phyloP scores from a whole-genome alignment of 2,113 vertebrate species.

The Monopterus albus region DNA sequence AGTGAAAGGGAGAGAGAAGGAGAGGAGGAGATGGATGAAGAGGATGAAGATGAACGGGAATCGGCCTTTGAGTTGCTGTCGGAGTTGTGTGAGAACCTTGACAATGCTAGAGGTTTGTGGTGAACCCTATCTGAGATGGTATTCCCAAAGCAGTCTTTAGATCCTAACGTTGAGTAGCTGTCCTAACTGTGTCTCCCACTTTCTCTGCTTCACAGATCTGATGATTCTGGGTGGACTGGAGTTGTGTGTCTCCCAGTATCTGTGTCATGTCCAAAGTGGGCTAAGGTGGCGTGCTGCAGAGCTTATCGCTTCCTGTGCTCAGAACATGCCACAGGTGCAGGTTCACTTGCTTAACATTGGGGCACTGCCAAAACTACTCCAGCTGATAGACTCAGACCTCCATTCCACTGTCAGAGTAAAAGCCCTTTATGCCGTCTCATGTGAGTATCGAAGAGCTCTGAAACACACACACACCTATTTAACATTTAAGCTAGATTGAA shows the following conservation, averaged over 20 bases:
- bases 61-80: slow-evolving; percentile 86
- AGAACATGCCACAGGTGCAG: slow-evolving; percentile 92
- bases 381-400: slow-evolving; percentile 86
- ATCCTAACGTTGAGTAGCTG: background rate
- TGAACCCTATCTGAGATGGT: background rate
- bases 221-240: slow-evolving; percentile 91
- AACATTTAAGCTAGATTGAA: background rate
- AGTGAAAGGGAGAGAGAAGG: slow-evolving; percentile 31
- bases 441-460: slow-evolving; percentile 79
- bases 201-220: slow-evolving; percentile 81
- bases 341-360: slow-evolving; percentile 83
- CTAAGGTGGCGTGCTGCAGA: slow-evolving; percentile 89
- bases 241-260: slow-evolving; percentile 83
- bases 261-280: slow-evolving; percentile 81
- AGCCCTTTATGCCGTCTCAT: slow-evolving; percentile 91
- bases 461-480: too few species aligned
- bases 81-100: slow-evolving; percentile 91
- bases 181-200: background rate
- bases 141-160: background rate
- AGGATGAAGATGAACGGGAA: slow-evolving; percentile 81
- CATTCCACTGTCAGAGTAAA: slow-evolving; percentile 86
- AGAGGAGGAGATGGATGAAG: slow-evolving; percentile 60
- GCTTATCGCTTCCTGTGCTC: slow-evolving; percentile 88
- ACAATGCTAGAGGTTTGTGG: slow-evolving; percentile 89
- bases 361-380: slow-evolving; percentile 84